Base-by-base conservation (phyloP, 2,797 vertebrate genomes). In the Lagocephalus sceleratus region DNA sequence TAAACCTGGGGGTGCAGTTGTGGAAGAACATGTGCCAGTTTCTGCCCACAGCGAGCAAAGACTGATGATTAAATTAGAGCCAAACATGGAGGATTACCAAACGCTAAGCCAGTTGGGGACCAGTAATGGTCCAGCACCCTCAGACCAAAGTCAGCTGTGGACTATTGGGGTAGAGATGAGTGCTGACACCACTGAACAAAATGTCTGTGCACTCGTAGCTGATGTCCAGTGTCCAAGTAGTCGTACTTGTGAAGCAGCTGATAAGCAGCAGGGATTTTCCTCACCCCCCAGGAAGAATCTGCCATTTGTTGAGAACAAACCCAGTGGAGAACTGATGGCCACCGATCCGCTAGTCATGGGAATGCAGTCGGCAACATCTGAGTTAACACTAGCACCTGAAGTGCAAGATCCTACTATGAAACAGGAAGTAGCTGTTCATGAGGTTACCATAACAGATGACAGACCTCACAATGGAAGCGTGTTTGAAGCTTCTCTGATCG, bases 111-210 rank as follows among this genome's bases (percentile, higher is more conserved):
- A 64, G 55, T 19, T 19, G 0, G 53, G 32, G 9, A 2, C 32
- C 0, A 52, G 56, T 0, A 15, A 20, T 0, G 14, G 22, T 26
- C 21, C 47, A 0, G 44, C 5, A 26, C 56, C 20, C 5, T 1
- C 40, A 2, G 67, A 73, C 20, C 65, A 57, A 15, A 62, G 56
- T 4, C 73, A 50, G 32, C 61, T 67, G 45, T 85, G 83, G 86
- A 60, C 49, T 0, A 53, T 66, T 1, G 68, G 44, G 20, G 6
- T 43, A 0, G 66, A 77, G 19, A 52, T 45, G 46, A 63, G 48
- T 0, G 6, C 22, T 0, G 62, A 68, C 0, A 4, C 29, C n/a
- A 0, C 41, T 0, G 68, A 73, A 1, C 73, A 59, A 3, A 45
- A 69, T 0, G 40, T 65, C 38, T 66, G 57, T 1, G 35, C 66